Evolutionary conservation across 2,797 vertebrate genomes (phyloP), one percentile per base, ranked within the genome.

Genomic region (Sternotherus odoratus): DNA sequence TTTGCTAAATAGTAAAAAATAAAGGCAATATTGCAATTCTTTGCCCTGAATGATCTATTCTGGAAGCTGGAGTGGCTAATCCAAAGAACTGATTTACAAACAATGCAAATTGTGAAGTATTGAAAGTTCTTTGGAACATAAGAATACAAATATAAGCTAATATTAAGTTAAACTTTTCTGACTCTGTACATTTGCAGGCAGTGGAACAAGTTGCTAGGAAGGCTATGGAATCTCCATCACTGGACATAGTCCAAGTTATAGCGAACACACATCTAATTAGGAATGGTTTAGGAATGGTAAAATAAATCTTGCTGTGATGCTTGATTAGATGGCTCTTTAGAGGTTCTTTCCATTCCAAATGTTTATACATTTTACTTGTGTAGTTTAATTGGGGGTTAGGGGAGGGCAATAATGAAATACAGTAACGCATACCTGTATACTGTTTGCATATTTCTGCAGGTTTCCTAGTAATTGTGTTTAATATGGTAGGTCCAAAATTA

Each of bases 401-500:
- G 9, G 60, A 10, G 0, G 46, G 49, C 89, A 86, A 86, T 90
- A 93, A 86, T 81, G 72, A 88, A 57, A 78, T 95, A 39, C 77
- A 83, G 15, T 93, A 92, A 79, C 84, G 79, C 86, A 66, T 88
- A 82, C 26, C 63, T 88, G 26, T 91, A 9, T 83, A 96, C 90
- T 89, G 88, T 93, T 63, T 94, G 36, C 53, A 66, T 78, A 81
- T 92, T 86, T 69, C 56, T 95, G 46, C 30, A 79, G 11, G 84
- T 96, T 56, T 97, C 93, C 77, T 66, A 93, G 60, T 91, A 86
- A 83, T 95, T 81, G 84, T 39, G 92, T 95, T 95, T 93, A 93
- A 85, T 88, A 36, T 85, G 12, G 8, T 93, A 91, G 56, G 83
- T 83, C 79, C 79, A 91, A 94, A 95, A 93, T 92, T 33, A 94